Percentiles rank a stretch among this genome's conserved stretches.
phyloP scores from a whole-genome alignment of 1,140 invertebrate genomes.

The Dinoponera quadriceps region DNA sequence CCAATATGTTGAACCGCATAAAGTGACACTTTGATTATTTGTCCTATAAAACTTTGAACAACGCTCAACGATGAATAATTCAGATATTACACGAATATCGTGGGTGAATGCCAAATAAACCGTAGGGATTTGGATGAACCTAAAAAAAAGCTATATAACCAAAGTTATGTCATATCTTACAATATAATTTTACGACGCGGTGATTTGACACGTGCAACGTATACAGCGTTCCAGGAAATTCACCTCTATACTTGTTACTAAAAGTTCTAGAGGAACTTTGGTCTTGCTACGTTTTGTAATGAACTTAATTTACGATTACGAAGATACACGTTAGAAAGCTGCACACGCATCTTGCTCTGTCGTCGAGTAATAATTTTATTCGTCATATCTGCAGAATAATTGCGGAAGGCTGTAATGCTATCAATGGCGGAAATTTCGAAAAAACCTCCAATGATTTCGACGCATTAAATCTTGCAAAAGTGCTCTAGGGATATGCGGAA shows the following conservation, averaged over 20 bases:
- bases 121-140: conserved; percentile 6
- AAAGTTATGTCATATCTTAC: conserved; percentile 14
- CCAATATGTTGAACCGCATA: background rate
- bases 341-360: background rate
- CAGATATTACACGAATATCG: conserved; percentile 4
- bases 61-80: conserved; percentile 24
- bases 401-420: background rate
- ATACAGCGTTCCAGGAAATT: background rate
- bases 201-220: background rate
- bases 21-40: conserved; percentile 14
- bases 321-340: too few relatives aligned
- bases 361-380: conserved; percentile 13
- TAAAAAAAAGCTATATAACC: background rate
- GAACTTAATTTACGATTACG: conserved; percentile 3
- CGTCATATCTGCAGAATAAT: background rate
- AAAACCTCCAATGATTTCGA: conserved; percentile 19
- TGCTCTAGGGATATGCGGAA: conserved; percentile 11
- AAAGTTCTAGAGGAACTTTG: background rate
- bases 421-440: background rate
- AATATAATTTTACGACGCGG: conserved; percentile 13
- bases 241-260: background rate
- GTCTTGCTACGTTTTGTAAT: background rate
- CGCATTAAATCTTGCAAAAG: background rate
- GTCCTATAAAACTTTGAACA: conserved; percentile 24
- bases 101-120: conserved; percentile 9